Evolutionary conservation across 2,888 invertebrate species (phyloP).

Genomic region (Campaea margaritaria): DNA sequence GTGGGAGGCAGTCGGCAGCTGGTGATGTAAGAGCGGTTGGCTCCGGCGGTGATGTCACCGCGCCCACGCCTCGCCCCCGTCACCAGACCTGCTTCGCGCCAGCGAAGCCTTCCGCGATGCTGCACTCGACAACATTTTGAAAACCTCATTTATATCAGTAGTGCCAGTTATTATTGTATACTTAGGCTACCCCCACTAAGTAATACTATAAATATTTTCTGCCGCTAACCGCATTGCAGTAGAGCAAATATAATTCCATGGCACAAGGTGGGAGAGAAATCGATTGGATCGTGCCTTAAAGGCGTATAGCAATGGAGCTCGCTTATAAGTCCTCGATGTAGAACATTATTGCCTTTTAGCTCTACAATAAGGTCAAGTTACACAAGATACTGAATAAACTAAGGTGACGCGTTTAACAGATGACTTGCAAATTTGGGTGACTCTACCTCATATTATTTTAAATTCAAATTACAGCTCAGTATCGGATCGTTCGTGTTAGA

Average conservation of each 20-base stretch:
- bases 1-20: slow-evolving; percentile 66
- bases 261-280: slow-evolving; percentile 30
- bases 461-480: slow-evolving; percentile 51
- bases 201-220: slow-evolving; percentile 25
- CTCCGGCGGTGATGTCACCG: slow-evolving; percentile 83
- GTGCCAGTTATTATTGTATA: not conserved
- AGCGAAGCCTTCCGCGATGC: slow-evolving; percentile 76
- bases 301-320: slow-evolving; percentile 19
- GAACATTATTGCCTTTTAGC: slow-evolving; percentile 48
- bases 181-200: not conserved
- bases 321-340: slow-evolving; percentile 43
- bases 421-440: slow-evolving; percentile 51
- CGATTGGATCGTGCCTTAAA: slow-evolving; percentile 27
- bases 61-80: slow-evolving; percentile 69
- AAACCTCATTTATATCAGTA: not conserved
- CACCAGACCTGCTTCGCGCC: slow-evolving; percentile 50
- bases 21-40: slow-evolving; percentile 83
- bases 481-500: slow-evolving; percentile 47
- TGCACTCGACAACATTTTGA: slow-evolving; percentile 41
- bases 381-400: slow-evolving; percentile 48
- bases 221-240: slow-evolving; percentile 55
- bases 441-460: slow-evolving; percentile 47
- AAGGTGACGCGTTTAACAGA: slow-evolving; percentile 49
- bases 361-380: slow-evolving; percentile 53
- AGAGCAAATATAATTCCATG: slow-evolving; percentile 42